A percentile compares a stretch with the other conserved stretches of the same genome.
phyloP scores from a whole-genome alignment of 2,888 invertebrate species.

The Quadroppia sp. region DNA sequence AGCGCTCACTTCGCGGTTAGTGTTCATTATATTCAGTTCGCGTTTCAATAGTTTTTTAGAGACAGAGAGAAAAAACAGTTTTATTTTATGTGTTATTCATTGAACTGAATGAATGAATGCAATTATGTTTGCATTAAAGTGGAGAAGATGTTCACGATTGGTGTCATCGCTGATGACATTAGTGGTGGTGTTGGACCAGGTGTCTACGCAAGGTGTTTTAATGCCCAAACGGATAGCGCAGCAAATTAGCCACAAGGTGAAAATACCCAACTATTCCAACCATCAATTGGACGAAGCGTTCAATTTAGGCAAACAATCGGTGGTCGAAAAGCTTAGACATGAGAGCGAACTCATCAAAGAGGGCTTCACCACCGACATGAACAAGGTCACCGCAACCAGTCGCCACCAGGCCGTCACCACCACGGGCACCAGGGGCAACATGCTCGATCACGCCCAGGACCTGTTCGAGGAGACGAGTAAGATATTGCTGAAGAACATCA shows the following conservation, averaged over 20 bases:
- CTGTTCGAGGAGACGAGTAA: conserved; percentile 46
- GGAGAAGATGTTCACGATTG: background rate
- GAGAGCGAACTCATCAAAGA: conserved; percentile 42
- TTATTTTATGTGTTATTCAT: background rate
- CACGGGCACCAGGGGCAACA: conserved; percentile 42
- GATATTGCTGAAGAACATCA: conserved; percentile 44
- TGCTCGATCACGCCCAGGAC: conserved; percentile 44
- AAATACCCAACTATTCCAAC: conserved; percentile 27
- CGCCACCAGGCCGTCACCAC: conserved; percentile 45
- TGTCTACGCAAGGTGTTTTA: conserved; percentile 9
- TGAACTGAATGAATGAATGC: background rate
- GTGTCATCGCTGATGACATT: background rate
- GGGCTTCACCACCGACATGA: conserved; percentile 44
- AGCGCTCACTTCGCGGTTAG: too few species aligned
- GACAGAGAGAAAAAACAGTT: too few species aligned
- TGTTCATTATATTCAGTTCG: too few species aligned
- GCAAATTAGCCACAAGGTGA: conserved; percentile 34
- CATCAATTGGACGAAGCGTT: conserved; percentile 43
- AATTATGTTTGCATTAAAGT: background rate
- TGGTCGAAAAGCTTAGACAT: conserved; percentile 31
- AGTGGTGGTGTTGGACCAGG: conserved; percentile 8
- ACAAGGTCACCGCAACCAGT: conserved; percentile 43
- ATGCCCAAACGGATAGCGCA: conserved; percentile 36
- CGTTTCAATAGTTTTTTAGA: too few species aligned
- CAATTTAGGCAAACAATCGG: conserved; percentile 42